A percentile compares a stretch with the other conserved stretches of the same genome.
These are phyloP conservation scores for Drosophila ananassae DNA, from an alignment of 1,140 invertebrate genomes.

Conservation along the genomic window DNA sequence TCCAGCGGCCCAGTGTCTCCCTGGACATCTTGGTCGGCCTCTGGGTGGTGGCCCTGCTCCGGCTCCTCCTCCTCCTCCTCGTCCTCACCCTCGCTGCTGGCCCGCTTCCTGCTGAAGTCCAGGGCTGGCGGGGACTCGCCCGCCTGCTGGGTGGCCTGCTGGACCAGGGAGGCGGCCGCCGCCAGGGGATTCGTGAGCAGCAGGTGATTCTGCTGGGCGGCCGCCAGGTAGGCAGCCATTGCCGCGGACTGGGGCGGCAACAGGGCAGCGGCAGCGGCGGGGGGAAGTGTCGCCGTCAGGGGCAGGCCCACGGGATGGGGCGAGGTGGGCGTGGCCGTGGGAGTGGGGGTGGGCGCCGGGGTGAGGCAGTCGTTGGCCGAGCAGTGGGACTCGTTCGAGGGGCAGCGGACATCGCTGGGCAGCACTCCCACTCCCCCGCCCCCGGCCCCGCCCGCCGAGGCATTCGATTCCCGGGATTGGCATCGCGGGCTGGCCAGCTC, in stretches of 20 bases:
- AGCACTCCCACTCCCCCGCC: slow-evolving; percentile 17
- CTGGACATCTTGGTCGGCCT: slow-evolving; percentile 15
- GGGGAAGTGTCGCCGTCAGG: slow-evolving; percentile 85
- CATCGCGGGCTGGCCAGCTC: slow-evolving; percentile 90
- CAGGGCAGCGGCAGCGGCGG: slow-evolving; percentile 86
- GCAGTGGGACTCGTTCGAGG: slow-evolving; percentile 88
- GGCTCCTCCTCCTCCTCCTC: slow-evolving; percentile 44
- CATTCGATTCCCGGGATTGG: slow-evolving; percentile 90
- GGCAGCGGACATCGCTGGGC: slow-evolving; percentile 85
- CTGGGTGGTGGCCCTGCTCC: slow-evolving; percentile 46
- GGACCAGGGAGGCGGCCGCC: slow-evolving; percentile 84
- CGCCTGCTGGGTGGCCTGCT: slow-evolving; percentile 86
- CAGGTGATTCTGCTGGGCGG: slow-evolving; percentile 89
- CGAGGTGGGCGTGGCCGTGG: slow-evolving; percentile 84
- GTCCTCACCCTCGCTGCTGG: slow-evolving; percentile 50
- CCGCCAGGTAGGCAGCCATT: slow-evolving; percentile 90
- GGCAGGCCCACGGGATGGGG: slow-evolving; percentile 84
- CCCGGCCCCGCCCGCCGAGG: slow-evolving; percentile 86
- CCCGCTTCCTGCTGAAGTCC: slow-evolving; percentile 90
- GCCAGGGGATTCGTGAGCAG: slow-evolving; percentile 90
- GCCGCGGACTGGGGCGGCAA: slow-evolving; percentile 91
- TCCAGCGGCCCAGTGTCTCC: slow-evolving; percentile 91
- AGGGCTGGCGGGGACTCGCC: slow-evolving; percentile 86
- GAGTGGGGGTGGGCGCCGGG: slow-evolving; percentile 84
- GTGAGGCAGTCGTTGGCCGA: slow-evolving; percentile 87